Evolutionary conservation across 1,140 invertebrate species (phyloP), one percentile per base, ranked within the genome.

Genomic region (Hyphantria cunea): DNA sequence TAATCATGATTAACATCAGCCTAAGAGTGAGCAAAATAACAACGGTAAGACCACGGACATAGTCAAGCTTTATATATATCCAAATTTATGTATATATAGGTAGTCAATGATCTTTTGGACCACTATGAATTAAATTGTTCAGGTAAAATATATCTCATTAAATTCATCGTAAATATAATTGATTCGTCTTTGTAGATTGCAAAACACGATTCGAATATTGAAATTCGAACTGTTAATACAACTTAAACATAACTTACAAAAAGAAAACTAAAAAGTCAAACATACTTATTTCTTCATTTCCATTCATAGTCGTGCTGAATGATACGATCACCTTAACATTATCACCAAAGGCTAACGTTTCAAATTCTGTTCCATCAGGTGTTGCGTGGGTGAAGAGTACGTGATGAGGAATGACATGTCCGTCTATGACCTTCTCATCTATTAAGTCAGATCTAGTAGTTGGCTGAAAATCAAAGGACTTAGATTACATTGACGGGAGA

Each of bases 351-450:
- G 96, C 95, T 47, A 96, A 84, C 41, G 96, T 97, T 76, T 95
- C 93, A 72, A 94, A 96, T 53, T 95, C 93, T 25, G 92, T 82
- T 39, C 94, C 93, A 62, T 94, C 93, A 5, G 93, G 92, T 0
- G 96, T 95, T 0, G 97, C 94, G 66, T 94, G 92, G 2, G 96
- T 97, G 89, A 98, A 98, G 12, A 98, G 93, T 6, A 97, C 96
- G 76, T 95, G 93, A 72, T 95, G 94, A 0, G 96, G 96, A 72
- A 98, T 95, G n/a, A 98, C 94, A 84, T 98, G 97, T 11, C 96
- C 97, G 82, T 97, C 95, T 47, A 98, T 95, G 15, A 98, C 96
- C 84, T 96, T 95, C 9, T 90, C 93, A 83, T 97, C 96, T 54
- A 97, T 94, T 65, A 95, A 92, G 62, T 94, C 93, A 5, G 94